Base-by-base conservation (phyloP, 2,888 invertebrate genomes). In the Meloe dianella region DNA sequence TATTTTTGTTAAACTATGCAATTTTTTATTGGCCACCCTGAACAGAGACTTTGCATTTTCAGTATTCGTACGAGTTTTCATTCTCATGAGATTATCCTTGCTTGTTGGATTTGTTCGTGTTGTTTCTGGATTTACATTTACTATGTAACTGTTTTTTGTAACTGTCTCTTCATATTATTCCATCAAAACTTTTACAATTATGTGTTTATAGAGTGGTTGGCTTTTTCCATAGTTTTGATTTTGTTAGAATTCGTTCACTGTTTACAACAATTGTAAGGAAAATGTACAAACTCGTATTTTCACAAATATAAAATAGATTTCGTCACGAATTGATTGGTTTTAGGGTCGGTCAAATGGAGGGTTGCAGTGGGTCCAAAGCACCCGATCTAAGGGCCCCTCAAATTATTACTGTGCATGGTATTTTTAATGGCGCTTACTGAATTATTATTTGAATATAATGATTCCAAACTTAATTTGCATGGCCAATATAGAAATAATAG, bases 1-100 rank as follows among this genome's bases (percentile, higher is more conserved):
- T 70, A 70, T 70, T 70, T 70, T 65, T 68, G 70, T 64, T 70
- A 70, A 64, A 70, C 65, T 64, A 68, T 70, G 70, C 70, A 70
- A 66, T 70, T 70, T 70, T 70, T 70, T 70, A 68, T 66, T 64
- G 66, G 65, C 61, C 66, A 67, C 57, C 65, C 70, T 30, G 63
- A 59, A 61, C 57, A 57, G 66, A 61, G 68, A 68, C 60, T 70
- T 70, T 70, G 68, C 70, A 70, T 70, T 70, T 70, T 68, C 41
- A 54, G 64, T 57, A 68, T 68, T 60, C 68, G 61, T 56, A 60
- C 66, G 62, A 59, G 60, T 57, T 67, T 66, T 64, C 65, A 62
- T 64, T 64, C 67, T 70, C 70, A 70, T 70, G 70, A 68, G 70
- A 70, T 70, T 70, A 70, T 67, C 61, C 64, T 61, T 47, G 65